Base-by-base conservation (phyloP, 2,113 vertebrate genomes). In the Siphamia tubifer region DNA sequence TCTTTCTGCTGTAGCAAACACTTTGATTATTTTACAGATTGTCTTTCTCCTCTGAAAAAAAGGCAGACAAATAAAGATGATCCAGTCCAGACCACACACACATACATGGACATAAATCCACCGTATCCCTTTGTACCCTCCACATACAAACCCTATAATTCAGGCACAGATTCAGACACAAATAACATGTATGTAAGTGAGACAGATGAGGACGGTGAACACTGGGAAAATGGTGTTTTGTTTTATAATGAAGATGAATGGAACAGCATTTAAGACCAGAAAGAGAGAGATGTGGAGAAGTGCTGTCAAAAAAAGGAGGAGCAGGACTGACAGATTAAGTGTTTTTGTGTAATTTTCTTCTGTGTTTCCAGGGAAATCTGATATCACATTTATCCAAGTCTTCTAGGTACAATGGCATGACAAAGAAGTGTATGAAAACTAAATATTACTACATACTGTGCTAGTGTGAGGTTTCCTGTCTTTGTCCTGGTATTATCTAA, bases 191-290 rank as follows among this genome's bases (percentile, higher is more conserved):
- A 69, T 66, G 2, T 57, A 69, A 60, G 25, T 61, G 64, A 77
- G 70, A 81, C 43, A 44, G 67, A 79, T 68, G 64, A 67, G 56
- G 43, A 28, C 27, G 24, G 23, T 30, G 30, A 49, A 63, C 31
- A 12, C 57, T 60, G 15, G 15, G 49, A 55, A 76, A 73, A 73
- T 69, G 42, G 47, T 0, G 1, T 61, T 61, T 77, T 75, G 35
- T 55, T 42, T 67, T 72, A 31, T 60, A 77, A 86, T 83, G 58
- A 84, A 86, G 77, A 86, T 38, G 48, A 78, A 79, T 57, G 67
- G 57, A 25, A 6, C 8, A 16, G 42, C 35, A 43, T 74, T 62
- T 68, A 27, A 45, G 9, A 60, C 61, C 30, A 54, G 38, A 44
- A 5, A 19, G n/a, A 9, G 15, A 68, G 25, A 5, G 15, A 17